These are phyloP conservation scores for Brienomyrus brachyistius DNA, from an alignment of 2,113 vertebrate genomes.

Conservation along the genomic window DNA sequence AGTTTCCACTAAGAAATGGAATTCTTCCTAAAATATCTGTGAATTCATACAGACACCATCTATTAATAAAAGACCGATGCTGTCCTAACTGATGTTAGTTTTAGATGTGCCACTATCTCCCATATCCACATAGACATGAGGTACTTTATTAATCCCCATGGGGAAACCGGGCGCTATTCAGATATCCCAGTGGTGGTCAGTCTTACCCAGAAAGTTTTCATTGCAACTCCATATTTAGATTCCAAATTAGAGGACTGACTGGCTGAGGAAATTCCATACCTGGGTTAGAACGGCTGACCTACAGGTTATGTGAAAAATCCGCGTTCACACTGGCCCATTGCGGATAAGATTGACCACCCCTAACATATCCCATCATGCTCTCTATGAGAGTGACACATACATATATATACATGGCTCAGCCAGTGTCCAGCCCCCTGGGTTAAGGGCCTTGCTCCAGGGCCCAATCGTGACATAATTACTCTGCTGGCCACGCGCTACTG, in stretches of 20 bases:
- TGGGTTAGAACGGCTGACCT: background rate
- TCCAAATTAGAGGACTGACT: background rate
- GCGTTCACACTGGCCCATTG: background rate
- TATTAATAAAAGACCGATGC: background rate
- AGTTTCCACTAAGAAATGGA: background rate
- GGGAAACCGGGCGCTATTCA: background rate
- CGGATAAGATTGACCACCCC: background rate
- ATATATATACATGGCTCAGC: background rate
- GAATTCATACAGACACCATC: background rate
- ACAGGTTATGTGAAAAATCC: background rate
- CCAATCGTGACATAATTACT: background rate
- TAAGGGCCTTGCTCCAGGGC: background rate
- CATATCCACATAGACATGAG: background rate
- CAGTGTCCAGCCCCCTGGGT: background rate
- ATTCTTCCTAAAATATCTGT: background rate
- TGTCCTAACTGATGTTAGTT: background rate
- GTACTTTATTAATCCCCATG: background rate
- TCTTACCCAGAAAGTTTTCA: background rate
- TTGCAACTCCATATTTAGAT: background rate
- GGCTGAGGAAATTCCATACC: background rate
- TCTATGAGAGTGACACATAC: background rate
- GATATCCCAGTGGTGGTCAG: background rate
- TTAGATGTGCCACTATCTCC: background rate
- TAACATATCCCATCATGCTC: background rate
- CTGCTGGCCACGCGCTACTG: background rate